phyloP scores from a whole-genome alignment of 2,797 vertebrate genomes.

The Hippocampus kuda region DNA sequence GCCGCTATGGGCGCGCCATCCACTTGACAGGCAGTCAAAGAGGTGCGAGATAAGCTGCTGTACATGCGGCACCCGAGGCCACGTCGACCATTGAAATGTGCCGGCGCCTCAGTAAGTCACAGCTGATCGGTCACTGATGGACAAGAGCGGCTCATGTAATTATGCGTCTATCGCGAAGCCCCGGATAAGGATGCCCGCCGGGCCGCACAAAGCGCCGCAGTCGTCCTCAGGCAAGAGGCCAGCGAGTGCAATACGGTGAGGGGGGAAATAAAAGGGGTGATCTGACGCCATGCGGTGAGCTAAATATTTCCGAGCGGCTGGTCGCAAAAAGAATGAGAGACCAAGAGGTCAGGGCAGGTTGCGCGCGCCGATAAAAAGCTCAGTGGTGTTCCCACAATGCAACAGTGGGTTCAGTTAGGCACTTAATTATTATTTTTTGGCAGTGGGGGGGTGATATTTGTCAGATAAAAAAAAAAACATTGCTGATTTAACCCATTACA shows the following conservation, averaged over 20 bases:
- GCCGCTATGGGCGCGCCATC: conserved; percentile 60
- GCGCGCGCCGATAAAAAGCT: conserved; percentile 57
- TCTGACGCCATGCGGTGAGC: conserved; percentile 40
- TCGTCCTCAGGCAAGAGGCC: conserved; percentile 54
- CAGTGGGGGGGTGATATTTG: too few species aligned
- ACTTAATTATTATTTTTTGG: too few species aligned
- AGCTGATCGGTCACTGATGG: conserved; percentile 44
- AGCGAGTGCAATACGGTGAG: conserved; percentile 27
- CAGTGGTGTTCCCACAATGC: conserved; percentile 6
- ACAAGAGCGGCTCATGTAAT: conserved; percentile 33
- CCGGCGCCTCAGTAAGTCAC: conserved; percentile 45
- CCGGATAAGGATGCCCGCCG: conserved; percentile 38
- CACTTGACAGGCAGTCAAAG: conserved; percentile 60
- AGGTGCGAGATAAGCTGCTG: conserved; percentile 60
- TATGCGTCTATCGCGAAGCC: conserved; percentile 28
- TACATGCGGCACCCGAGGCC: conserved; percentile 58
- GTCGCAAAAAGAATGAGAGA: conserved; percentile 29
- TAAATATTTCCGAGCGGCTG: conserved; percentile 49
- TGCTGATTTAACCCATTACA: too few species aligned
- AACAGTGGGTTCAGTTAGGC: too few species aligned
- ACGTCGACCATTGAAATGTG: conserved; percentile 57
- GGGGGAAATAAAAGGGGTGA: conserved; percentile 36
- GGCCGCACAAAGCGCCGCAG: conserved; percentile 58
- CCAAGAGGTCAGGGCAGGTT: conserved; percentile 58
- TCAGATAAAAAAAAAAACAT: too few species aligned